These are phyloP conservation scores for Danio albolineatus DNA, from an alignment of 2,797 vertebrate species.

Conservation along the genomic window DNA sequence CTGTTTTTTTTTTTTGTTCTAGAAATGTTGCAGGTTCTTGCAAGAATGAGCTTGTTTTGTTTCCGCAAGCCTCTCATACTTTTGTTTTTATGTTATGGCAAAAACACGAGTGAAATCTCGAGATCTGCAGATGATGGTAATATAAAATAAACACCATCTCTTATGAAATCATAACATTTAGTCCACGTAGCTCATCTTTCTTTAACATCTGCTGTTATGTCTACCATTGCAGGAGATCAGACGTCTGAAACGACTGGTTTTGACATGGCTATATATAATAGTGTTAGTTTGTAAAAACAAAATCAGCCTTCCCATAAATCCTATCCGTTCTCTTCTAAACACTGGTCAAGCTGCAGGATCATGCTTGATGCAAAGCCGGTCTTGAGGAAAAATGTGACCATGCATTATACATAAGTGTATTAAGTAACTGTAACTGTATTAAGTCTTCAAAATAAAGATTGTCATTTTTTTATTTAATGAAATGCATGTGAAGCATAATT, in stretches of 20 bases:
- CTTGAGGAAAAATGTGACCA: constrained; percentile 3
- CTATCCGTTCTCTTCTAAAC: constrained; percentile 37
- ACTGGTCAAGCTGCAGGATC: constrained; percentile 13
- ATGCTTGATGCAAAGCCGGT: constrained; percentile 5
- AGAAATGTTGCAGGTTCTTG: neutral
- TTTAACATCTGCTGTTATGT: constrained; percentile 38
- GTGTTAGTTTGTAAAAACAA: constrained; percentile 35
- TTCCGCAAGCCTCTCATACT: neutral
- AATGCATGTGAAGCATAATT: neutral
- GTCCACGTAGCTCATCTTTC: constrained; percentile 24
- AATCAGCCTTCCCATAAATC: constrained; percentile 41
- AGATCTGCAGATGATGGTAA: constrained; percentile 22
- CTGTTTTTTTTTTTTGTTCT: neutral
- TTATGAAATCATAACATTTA: constrained; percentile 29
- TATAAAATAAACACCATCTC: constrained; percentile 26
- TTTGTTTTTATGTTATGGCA: constrained; percentile 20
- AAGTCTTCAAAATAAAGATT: neutral
- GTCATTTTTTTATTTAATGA: neutral
- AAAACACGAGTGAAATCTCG: constrained; percentile 8
- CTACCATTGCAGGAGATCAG: constrained; percentile 34
- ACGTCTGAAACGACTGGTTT: constrained; percentile 28
- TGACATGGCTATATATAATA: constrained; percentile 43
- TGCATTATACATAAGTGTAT: neutral
- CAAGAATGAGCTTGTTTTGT: constrained; percentile 12
- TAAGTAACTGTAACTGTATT: no score